Conservation (phyloP, 2,797 vertebrate species). For the Epinephelus malabaricus region DNA sequence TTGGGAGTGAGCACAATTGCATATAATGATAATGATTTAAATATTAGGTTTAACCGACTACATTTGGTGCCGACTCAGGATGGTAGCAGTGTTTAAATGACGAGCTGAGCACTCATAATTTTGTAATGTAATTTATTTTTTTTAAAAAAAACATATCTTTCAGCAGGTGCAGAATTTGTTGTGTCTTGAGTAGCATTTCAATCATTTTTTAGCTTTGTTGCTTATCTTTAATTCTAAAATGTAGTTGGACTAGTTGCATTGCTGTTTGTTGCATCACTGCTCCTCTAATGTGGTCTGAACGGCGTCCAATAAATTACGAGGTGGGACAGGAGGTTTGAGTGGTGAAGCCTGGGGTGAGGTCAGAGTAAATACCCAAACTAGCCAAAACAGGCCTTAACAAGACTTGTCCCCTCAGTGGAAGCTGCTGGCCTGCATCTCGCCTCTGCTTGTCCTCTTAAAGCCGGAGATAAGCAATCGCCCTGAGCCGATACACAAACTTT, state of each 20-base stretch:
- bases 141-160: no score
- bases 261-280: rapidly evolving
- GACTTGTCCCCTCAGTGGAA: slow-evolving; percentile 59
- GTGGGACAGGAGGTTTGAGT: slow-evolving; percentile 2
- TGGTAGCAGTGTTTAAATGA: no score
- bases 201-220: no score
- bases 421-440: slow-evolving; percentile 36
- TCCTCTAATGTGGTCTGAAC: neutral
- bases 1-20: no score
- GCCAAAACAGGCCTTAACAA: slow-evolving; percentile 55
- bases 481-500: slow-evolving; percentile 73
- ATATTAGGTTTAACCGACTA: no score
- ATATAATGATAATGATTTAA: no score
- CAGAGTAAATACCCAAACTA: slow-evolving; percentile 19
- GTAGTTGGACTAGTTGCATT: neutral
- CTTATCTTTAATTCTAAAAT: no score
- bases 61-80: no score
- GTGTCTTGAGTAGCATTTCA: no score
- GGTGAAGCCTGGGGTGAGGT: neutral
- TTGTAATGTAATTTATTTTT: no score
- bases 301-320: neutral
- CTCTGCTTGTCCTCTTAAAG: slow-evolving; percentile 52
- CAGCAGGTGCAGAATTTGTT: no score
- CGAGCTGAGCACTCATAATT: no score
- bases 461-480: slow-evolving; percentile 69